Evolutionary conservation across 2,888 invertebrate species (phyloP).

Genomic region (Papilio demoleus): DNA sequence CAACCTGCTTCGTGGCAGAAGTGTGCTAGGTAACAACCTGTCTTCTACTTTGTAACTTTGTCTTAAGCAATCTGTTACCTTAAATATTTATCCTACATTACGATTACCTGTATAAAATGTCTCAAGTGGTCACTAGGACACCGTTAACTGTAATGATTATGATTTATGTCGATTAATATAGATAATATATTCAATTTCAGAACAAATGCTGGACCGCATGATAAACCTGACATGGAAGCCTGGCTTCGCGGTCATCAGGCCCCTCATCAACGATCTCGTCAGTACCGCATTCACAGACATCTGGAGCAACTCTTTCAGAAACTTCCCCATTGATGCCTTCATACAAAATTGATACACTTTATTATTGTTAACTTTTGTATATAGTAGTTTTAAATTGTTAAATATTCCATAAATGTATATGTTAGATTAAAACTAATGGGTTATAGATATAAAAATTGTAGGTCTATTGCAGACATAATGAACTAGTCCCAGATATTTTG

Average conservation of each 20-base stretch:
- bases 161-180: background rate
- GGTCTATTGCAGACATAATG: background rate
- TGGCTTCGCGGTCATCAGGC: constrained; percentile 89
- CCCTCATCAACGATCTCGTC: constrained; percentile 92
- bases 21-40: constrained; percentile 82
- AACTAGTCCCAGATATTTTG: constrained; percentile 11
- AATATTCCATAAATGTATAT: background rate
- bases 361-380: constrained; percentile 18
- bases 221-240: constrained; percentile 93
- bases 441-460: background rate
- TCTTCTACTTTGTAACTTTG: too few relatives aligned
- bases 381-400: constrained; percentile 7
- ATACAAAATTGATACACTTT: constrained; percentile 67
- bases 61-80: too few relatives aligned
- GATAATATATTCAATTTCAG: constrained; percentile 66
- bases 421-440: background rate
- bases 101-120: too few relatives aligned
- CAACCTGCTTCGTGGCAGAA: constrained; percentile 87
- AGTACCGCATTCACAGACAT: constrained; percentile 93
- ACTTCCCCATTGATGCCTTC: constrained; percentile 88
- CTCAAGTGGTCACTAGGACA: background rate
- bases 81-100: too few relatives aligned
- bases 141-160: background rate
- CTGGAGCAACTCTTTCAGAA: constrained; percentile 88
- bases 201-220: constrained; percentile 87